A percentile compares a stretch with the other conserved stretches of the same genome.
Conservation (phyloP, 2,797 vertebrate species). For the Carapus acus region DNA sequence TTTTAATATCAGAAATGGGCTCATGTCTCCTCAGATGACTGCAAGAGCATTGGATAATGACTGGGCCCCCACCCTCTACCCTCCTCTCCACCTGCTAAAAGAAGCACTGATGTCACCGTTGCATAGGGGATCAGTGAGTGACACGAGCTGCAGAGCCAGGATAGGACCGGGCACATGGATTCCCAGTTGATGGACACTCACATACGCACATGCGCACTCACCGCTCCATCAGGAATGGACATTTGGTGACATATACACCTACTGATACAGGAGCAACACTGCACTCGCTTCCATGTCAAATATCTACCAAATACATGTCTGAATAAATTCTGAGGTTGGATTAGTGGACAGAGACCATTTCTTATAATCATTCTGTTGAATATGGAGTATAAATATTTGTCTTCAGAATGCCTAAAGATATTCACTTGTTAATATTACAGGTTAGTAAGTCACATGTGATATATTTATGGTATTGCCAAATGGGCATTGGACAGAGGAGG, state of each 20-base stretch:
- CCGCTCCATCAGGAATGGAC: conserved; percentile 7
- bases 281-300: background rate
- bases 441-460: no score
- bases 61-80: conserved; percentile 40
- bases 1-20: conserved; percentile 44
- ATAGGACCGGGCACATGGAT: conserved; percentile 42
- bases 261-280: background rate
- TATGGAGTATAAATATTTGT: no score
- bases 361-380: no score
- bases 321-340: no score
- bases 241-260: conserved; percentile 13
- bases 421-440: no score
- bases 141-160: conserved; percentile 42
- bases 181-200: conserved; percentile 8
- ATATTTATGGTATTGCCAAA: no score
- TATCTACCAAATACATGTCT: no score
- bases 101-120: conserved; percentile 66
- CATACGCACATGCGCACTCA: conserved; percentile 21
- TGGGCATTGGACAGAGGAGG: no score
- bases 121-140: conserved; percentile 65
- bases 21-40: conserved; percentile 35
- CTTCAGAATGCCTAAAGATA: no score
- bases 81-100: conserved; percentile 63
- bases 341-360: no score
- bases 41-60: conserved; percentile 53